Conservation (phyloP, 1,140 invertebrate genomes). For the Yoshiicerus persimilis region DNA sequence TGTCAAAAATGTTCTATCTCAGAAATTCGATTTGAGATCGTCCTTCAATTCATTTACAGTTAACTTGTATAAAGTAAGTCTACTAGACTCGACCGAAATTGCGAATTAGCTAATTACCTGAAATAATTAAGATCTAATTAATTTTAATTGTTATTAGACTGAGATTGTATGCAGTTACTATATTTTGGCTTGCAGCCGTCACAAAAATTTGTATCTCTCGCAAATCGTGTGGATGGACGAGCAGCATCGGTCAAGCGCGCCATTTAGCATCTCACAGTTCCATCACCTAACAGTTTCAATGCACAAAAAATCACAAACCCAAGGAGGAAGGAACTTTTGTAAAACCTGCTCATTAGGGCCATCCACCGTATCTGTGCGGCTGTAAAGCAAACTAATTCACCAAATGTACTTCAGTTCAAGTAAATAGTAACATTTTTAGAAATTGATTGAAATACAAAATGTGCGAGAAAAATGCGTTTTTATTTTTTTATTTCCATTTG, state of each 20-base stretch:
- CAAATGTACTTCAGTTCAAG: too few relatives aligned
- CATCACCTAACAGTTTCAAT: background rate
- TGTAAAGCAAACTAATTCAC: too few relatives aligned
- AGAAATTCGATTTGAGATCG: background rate
- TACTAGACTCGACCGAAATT: background rate
- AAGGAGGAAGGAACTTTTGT: too few relatives aligned
- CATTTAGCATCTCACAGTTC: background rate
- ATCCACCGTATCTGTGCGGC: too few relatives aligned
- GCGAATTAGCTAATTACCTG: background rate
- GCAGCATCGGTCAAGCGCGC: background rate
- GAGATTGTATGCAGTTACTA: background rate
- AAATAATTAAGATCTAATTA: background rate
- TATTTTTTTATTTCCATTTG: too few relatives aligned
- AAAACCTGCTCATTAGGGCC: too few relatives aligned
- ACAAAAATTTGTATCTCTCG: background rate
- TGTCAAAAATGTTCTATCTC: background rate
- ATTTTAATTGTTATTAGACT: background rate
- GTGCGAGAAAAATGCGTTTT: too few relatives aligned
- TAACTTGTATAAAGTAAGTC: too few relatives aligned
- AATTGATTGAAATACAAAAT: too few relatives aligned
- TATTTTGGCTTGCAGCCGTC: conserved; percentile 12
- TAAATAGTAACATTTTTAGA: too few relatives aligned
- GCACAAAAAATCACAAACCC: too few relatives aligned
- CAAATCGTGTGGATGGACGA: background rate
- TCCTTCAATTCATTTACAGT: background rate